Percentiles rank a stretch among this genome's conserved stretches.
Evolutionary conservation across 1,140 invertebrate genomes (phyloP).

Genomic region (Zeugodacus cucurbitae): DNA sequence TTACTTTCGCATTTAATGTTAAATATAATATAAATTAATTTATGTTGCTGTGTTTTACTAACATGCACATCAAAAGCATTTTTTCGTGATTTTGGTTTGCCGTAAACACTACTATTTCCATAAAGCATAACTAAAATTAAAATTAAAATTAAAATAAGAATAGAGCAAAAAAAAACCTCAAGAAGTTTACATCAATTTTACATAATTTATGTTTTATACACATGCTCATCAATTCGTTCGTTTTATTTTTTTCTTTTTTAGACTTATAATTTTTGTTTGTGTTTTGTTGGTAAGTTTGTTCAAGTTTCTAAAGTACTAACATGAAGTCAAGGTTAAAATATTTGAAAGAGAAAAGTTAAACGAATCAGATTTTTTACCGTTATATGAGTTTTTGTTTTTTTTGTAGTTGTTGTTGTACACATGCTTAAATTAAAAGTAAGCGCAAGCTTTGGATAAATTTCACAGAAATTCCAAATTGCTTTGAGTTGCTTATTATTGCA

Average conservation of each 20-base stretch:
- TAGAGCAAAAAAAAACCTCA: background rate
- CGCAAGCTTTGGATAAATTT: background rate
- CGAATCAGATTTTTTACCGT: background rate
- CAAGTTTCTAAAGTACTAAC: background rate
- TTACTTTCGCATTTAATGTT: background rate
- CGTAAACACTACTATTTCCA: background rate
- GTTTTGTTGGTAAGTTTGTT: background rate
- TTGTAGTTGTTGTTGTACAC: background rate
- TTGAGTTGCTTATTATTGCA: background rate
- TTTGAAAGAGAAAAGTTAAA: background rate
- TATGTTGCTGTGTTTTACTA: background rate
- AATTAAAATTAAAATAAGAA: background rate
- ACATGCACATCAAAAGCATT: conserved; percentile 26
- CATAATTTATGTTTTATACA: conserved; percentile 16
- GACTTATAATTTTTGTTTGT: background rate
- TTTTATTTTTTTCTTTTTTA: background rate
- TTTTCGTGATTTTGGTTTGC: background rate
- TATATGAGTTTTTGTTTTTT: background rate
- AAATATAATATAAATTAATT: conserved; percentile 23
- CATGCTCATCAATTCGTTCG: conserved; percentile 8
- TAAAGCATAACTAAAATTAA: conserved; percentile 24
- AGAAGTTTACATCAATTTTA: background rate
- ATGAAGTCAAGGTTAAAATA: conserved; percentile 8
- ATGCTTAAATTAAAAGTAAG: background rate
- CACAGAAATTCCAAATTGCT: background rate